These are phyloP conservation scores for Dendrolimus pini DNA, from an alignment of 2,888 invertebrate species.

Conservation along the genomic window DNA sequence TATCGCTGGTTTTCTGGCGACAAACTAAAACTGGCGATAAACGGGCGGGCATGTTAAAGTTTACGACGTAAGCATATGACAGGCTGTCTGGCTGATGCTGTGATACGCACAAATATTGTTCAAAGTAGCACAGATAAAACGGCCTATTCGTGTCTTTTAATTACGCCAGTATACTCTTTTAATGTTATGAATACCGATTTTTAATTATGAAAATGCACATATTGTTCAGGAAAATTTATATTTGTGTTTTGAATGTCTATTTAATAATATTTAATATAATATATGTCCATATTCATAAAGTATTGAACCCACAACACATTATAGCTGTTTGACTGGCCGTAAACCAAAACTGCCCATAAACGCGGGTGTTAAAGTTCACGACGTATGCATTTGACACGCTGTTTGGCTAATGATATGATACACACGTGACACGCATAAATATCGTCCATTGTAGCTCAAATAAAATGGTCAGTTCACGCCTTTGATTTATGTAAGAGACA, in stretches of 20 bases:
- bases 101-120: not conserved
- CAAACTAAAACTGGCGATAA: constrained; percentile 36
- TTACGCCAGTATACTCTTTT: no score
- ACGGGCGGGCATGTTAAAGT: constrained; percentile 41
- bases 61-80: constrained; percentile 51
- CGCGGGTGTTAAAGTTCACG: constrained; percentile 51
- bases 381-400: constrained; percentile 43
- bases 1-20: constrained; percentile 23
- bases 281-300: constrained; percentile 1
- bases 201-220: no score
- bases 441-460: not conserved
- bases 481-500: no score
- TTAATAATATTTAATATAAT: no score
- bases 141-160: no score
- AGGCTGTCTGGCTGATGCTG: constrained; percentile 30
- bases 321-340: constrained; percentile 23
- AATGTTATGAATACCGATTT: no score
- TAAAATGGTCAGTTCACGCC: no score
- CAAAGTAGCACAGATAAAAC: not conserved
- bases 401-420: constrained; percentile 25
- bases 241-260: no score
- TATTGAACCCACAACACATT: not conserved
- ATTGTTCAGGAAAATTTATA: no score
- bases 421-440: not conserved
- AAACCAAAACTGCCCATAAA: constrained; percentile 38